Base-by-base conservation (phyloP, 2,888 invertebrate species). In the Protonemura montana region DNA sequence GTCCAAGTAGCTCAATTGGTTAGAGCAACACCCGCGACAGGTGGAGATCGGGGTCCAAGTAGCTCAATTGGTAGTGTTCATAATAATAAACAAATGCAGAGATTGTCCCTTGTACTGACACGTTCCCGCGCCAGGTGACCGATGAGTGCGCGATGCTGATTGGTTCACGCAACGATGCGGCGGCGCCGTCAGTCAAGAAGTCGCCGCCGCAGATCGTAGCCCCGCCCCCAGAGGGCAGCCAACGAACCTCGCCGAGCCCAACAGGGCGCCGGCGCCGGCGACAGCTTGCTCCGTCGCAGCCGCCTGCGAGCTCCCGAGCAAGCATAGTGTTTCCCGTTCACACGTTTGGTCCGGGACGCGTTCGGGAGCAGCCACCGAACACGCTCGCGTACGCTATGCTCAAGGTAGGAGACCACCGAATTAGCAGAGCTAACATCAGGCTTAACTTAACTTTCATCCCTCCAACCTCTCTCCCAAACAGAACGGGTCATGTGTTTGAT, bases 271-370 rank as follows among this genome's bases (percentile, higher is more conserved):
- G 81, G 59, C 42, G 30, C 30, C 84, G 83, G 13, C 80, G 82
- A 13, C 91, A 91, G 78, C 89, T 92, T 35, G 91, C 93, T 91
- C 91, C 91, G 0, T 90, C 91, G 28, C 91, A 91, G 88, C 90
- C 91, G n/a, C 95, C 95, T 89, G 94, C 95, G 89, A 95, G 95
- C 90, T 94, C 95, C 89, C 93, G 96, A 90, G 95, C 95, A 88
- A 96, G 96, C 92, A 94, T 96, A 88, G 95, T 95, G 89, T 95
- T 96, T 91, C 96, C 96, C 77, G 92, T 95, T 90, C 93, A 88
- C 59, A 86, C 88, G 28, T 88, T 35, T 88, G 59, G 6, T 3
- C 16, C 7, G 59, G 1, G 59, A 16, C 59, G 59, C 59, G 87
- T 26, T 85, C 26, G 16, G 13, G 25, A 87, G 76, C 82, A 21